These are phyloP conservation scores for Drosophila nigrodunni DNA, from an alignment of 1,140 invertebrate genomes.

Conservation along the genomic window DNA sequence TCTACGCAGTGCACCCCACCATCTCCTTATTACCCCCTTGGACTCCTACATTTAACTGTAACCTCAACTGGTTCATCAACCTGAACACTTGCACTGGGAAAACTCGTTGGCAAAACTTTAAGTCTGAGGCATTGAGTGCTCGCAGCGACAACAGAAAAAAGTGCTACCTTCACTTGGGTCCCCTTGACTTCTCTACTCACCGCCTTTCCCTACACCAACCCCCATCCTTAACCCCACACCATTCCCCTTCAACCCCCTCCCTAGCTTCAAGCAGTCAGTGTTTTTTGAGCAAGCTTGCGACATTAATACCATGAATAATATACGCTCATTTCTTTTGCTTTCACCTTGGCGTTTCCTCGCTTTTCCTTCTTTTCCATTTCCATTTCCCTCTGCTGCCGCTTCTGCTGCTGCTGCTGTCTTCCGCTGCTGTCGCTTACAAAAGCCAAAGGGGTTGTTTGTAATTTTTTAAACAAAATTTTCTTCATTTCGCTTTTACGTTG, in stretches of 20 bases:
- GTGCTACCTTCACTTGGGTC: slow-evolving; percentile 10
- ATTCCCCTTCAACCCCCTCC: neutral
- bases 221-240: neutral
- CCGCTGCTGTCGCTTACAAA: slow-evolving; percentile 38
- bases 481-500: slow-evolving; percentile 73
- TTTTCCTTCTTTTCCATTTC: slow-evolving; percentile 1
- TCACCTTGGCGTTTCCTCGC: slow-evolving; percentile 44
- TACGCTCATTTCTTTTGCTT: slow-evolving; percentile 77
- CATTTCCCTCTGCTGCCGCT: slow-evolving; percentile 15
- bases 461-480: slow-evolving; percentile 81
- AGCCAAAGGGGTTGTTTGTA: slow-evolving; percentile 81
- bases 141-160: slow-evolving; percentile 13
- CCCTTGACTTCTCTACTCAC: slow-evolving; percentile 1
- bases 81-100: slow-evolving; percentile 55
- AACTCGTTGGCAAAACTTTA: slow-evolving; percentile 36
- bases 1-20: neutral
- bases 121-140: slow-evolving; percentile 31
- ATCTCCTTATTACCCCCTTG: neutral
- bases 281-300: slow-evolving; percentile 40
- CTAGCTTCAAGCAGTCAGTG: neutral
- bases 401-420: slow-evolving; percentile 24
- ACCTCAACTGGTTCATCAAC: slow-evolving; percentile 56
- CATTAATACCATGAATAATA: slow-evolving; percentile 82
- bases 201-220: neutral
- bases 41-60: neutral